phyloP scores from a whole-genome alignment of 1,140 invertebrate genomes.

The Glossosoma conforme region DNA sequence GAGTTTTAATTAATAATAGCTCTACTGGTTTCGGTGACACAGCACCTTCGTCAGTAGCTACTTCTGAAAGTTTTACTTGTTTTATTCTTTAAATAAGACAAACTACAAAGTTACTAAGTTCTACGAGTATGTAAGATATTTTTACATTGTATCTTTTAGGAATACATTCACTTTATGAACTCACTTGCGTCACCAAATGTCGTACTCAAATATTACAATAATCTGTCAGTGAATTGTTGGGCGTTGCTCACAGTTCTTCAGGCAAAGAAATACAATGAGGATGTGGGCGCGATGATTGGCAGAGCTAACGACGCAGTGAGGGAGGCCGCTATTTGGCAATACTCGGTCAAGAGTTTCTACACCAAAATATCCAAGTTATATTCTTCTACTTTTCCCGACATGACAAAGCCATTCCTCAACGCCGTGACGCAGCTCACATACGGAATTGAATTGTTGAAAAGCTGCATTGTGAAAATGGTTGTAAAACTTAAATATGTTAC shows the following conservation, averaged over 20 bases:
- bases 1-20: too few relatives aligned
- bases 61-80: too few relatives aligned
- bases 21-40: too few relatives aligned
- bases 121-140: too few relatives aligned
- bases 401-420: slow-evolving; percentile 56
- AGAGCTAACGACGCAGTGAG: slow-evolving; percentile 39
- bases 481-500: slow-evolving; percentile 30
- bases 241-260: slow-evolving; percentile 31
- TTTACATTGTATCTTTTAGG: too few relatives aligned
- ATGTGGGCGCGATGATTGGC: slow-evolving; percentile 19
- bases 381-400: slow-evolving; percentile 59
- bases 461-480: slow-evolving; percentile 40
- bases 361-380: slow-evolving; percentile 52
- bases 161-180: slow-evolving; percentile 43
- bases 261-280: neutral
- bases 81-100: too few relatives aligned
- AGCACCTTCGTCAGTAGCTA: too few relatives aligned
- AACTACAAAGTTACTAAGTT: too few relatives aligned
- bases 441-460: slow-evolving; percentile 50
- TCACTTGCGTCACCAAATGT: slow-evolving; percentile 39
- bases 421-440: slow-evolving; percentile 57
- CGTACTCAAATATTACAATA: slow-evolving; percentile 33
- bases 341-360: slow-evolving; percentile 53
- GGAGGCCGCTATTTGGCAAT: slow-evolving; percentile 52
- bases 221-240: slow-evolving; percentile 33